Evolutionary conservation across 1,140 invertebrate species (phyloP), one percentile per base, ranked within the genome.

Genomic region (Carposina sasakii): DNA sequence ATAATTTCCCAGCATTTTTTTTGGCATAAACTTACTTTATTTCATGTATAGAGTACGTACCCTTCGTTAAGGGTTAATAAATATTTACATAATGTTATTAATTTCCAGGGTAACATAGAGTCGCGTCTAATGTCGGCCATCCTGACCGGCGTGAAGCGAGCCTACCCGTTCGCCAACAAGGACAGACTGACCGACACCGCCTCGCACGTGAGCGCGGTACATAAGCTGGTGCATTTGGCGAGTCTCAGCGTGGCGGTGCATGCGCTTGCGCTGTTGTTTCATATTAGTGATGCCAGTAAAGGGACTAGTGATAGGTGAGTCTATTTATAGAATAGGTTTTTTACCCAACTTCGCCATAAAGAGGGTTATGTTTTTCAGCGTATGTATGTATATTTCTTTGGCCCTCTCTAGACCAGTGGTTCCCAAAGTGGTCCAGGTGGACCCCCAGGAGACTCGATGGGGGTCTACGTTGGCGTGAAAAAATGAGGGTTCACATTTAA

Each of bases 111-210:
- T 17, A 95, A 98, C 56, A 91, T 98, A 0, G 94, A 98, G 66
- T 94, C 91, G 31, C 92, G 94, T 66, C 91, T 98, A 82, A 96
- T 99, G 93, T 92, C 92, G 51, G 95, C 92, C 1, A 90, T 99
- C 13, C 82, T 98, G 36, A 91, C 90, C 36, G 96, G 96, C 1
- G 93, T 97, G 4, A 96, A 96, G 68, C 88, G 94, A 54, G 93
- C 95, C 2, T 97, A 92, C 86, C 94, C 93, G 1, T 96, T 90
- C 85, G 90, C 87, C 47, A 90, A 90, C 68, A 64, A 85, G 36
- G 88, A 87, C 2, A 59, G 77, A 49, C 86, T 82, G 28, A 64
- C 81, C 2, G 86, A 88, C 30, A 67, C 96, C 8, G 68, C 86
- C 1, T 86, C 91, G 26, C 93, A 97, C 65, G 85, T 95, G 36